Conservation (phyloP, 2,113 vertebrate species). For the Upupa epops region DNA sequence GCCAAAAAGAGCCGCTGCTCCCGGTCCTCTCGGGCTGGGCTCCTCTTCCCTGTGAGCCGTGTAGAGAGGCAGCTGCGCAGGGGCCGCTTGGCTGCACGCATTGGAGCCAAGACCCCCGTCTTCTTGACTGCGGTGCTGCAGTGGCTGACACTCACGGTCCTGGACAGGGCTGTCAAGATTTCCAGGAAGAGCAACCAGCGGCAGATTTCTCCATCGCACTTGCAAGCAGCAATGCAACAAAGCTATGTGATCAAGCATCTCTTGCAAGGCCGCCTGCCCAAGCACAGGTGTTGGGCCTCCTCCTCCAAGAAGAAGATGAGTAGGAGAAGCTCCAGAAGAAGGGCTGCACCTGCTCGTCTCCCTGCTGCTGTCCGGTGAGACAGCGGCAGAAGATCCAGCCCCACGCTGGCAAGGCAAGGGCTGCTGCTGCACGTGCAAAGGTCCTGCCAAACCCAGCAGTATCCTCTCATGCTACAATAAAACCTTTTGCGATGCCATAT, state of each 20-base stretch:
- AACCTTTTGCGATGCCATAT: too few species aligned
- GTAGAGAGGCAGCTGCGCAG: conserved; percentile 74
- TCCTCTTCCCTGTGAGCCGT: conserved; percentile 78
- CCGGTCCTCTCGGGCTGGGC: conserved; percentile 56
- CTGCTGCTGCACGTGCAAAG: too few species aligned
- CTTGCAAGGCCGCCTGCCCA: conserved; percentile 10
- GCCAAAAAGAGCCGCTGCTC: neutral
- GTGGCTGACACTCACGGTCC: conserved; percentile 73
- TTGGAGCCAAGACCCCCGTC: conserved; percentile 55
- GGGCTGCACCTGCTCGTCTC: neutral
- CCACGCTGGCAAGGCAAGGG: too few species aligned
- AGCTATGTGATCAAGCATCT: conserved; percentile 73
- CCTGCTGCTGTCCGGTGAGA: neutral
- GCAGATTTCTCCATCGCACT: conserved; percentile 66
- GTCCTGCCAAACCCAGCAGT: too few species aligned
- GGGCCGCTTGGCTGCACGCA: conserved; percentile 61
- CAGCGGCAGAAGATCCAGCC: too few species aligned
- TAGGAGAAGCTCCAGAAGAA: neutral
- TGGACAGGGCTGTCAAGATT: conserved; percentile 76
- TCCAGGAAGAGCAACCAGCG: conserved; percentile 61
- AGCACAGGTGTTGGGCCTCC: conserved; percentile 34
- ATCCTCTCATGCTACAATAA: too few species aligned
- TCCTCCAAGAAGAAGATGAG: conserved; percentile 56
- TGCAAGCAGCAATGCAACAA: conserved; percentile 68
- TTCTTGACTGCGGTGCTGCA: conserved; percentile 70